These are phyloP conservation scores for Abrostola triplasia DNA, from an alignment of 2,888 invertebrate genomes.

Conservation along the genomic window DNA sequence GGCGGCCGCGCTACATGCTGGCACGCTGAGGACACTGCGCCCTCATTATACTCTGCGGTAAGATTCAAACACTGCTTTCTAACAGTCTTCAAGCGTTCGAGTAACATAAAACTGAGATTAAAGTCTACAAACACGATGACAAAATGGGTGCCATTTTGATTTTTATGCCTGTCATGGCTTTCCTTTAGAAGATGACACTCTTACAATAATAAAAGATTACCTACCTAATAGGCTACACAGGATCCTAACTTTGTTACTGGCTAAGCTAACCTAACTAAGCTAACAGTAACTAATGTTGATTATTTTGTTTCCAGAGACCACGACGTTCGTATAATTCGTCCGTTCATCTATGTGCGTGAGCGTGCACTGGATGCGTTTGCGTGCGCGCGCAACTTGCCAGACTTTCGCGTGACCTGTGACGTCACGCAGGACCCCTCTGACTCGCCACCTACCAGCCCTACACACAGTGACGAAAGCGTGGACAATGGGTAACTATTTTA, in stretches of 20 bases:
- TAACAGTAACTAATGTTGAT: neutral
- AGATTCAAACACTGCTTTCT: conserved; percentile 42
- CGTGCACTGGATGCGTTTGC: conserved; percentile 92
- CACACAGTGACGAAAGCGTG: conserved; percentile 57
- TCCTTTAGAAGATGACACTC: too few relatives aligned
- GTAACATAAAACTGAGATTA: too few relatives aligned
- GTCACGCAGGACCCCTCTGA: conserved; percentile 12
- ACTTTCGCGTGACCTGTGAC: conserved; percentile 85
- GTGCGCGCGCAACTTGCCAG: conserved; percentile 91
- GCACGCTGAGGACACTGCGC: conserved; percentile 93
- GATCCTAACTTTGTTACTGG: neutral
- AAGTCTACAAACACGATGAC: too few relatives aligned
- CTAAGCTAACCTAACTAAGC: neutral
- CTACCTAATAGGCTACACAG: too few relatives aligned
- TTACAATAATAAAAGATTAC: too few relatives aligned
- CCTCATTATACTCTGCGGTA: conserved; percentile 93
- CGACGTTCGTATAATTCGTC: conserved; percentile 94
- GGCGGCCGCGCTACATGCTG: conserved; percentile 94
- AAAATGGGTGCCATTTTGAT: too few relatives aligned
- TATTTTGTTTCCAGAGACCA: conserved; percentile 89
- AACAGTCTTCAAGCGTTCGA: too few relatives aligned
- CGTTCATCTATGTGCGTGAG: conserved; percentile 95
- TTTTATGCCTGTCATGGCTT: too few relatives aligned
- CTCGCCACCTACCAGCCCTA: conserved; percentile 62
- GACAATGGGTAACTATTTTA: conserved; percentile 53